A percentile compares a stretch with the other conserved stretches of the same genome.
phyloP scores from a whole-genome alignment of 2,113 vertebrate genomes.

The Odocoileus virginianus region DNA sequence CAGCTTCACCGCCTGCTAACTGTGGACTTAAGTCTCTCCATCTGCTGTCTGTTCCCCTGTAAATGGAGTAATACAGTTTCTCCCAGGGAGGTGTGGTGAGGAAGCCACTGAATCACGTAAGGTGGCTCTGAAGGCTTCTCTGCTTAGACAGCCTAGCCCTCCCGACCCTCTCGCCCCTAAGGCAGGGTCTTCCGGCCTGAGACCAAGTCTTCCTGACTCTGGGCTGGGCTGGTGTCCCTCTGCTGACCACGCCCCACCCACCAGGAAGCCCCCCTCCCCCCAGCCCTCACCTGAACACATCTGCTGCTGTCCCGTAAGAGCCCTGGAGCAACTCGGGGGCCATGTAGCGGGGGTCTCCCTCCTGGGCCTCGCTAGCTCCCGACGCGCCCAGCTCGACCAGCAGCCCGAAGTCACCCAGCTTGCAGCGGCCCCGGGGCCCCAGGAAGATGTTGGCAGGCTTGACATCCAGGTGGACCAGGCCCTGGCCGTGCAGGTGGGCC shows the following conservation, averaged over 20 bases:
- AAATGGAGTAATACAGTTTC: neutral
- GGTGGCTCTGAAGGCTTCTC: neutral
- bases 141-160: neutral
- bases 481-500: conserved; percentile 84
- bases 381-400: conserved; percentile 80
- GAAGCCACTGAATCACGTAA: neutral
- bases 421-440: conserved; percentile 85
- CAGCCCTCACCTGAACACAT: conserved; percentile 89
- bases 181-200: neutral
- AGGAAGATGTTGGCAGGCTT: conserved; percentile 93
- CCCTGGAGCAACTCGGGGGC: conserved; percentile 90
- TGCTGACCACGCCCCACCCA: neutral
- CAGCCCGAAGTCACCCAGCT: conserved; percentile 91
- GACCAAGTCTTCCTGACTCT: neutral
- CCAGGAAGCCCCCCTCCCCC: neutral
- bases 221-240: neutral
- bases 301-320: conserved; percentile 86
- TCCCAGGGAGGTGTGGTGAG: neutral
- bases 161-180: neutral
- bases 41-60: neutral
- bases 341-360: conserved; percentile 94
- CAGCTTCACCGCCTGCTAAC: neutral
- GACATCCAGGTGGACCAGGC: conserved; percentile 89
- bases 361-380: conserved; percentile 79
- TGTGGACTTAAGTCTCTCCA: neutral